A percentile compares a stretch with the other conserved stretches of the same genome.
Conservation (phyloP, 2,888 invertebrate genomes). For the Cancer borealis region DNA sequence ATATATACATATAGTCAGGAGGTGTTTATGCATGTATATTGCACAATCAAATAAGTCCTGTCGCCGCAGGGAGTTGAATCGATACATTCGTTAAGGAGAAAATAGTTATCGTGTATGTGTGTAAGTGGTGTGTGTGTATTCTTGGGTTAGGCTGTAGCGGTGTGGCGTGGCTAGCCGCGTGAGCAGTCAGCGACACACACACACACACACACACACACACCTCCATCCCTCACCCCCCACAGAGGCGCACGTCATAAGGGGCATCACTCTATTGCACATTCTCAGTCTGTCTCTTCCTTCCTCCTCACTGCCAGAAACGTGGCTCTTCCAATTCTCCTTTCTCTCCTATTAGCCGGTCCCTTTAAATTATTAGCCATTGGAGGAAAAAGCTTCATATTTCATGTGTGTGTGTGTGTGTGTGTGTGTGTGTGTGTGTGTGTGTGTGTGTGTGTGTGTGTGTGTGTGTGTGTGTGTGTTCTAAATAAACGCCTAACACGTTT, state of each 20-base stretch:
- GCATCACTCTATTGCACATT: neutral
- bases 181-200: neutral
- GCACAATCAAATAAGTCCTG: neutral
- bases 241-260: neutral
- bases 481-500: too few species aligned
- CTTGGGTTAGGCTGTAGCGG: conserved; percentile 11
- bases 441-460: neutral
- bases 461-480: too few species aligned
- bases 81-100: neutral
- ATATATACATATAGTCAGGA: neutral
- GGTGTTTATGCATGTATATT: neutral
- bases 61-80: neutral
- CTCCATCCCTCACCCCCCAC: too few species aligned
- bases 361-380: neutral
- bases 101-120: neutral
- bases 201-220: conserved; percentile 22
- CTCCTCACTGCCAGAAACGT: neutral
- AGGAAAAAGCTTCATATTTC: too few species aligned
- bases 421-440: neutral
- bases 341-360: neutral
- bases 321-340: neutral
- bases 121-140: conserved; percentile 37
- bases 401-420: too few species aligned
- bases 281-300: neutral
- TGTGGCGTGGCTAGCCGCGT: neutral